Conservation (phyloP, 2,113 vertebrate genomes). For the Marmota monax region DNA sequence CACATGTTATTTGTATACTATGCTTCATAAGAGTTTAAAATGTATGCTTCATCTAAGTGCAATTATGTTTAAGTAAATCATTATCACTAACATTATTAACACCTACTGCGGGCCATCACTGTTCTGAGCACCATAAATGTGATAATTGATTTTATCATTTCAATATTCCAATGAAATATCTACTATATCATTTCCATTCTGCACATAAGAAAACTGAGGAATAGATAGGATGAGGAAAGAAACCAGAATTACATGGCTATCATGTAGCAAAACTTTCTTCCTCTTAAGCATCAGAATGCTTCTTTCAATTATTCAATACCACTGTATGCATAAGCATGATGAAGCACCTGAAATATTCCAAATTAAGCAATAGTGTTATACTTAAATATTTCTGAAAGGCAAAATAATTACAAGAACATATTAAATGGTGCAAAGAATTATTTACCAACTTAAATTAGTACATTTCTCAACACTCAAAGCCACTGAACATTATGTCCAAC, state of each 20-base stretch:
- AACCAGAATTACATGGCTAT: not conserved
- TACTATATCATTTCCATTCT: not conserved
- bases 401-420: constrained; percentile 24
- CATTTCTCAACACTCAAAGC: not conserved
- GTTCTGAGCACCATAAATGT: not conserved
- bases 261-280: not conserved
- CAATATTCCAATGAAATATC: not conserved
- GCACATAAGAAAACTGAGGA: not conserved
- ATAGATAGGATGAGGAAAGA: not conserved
- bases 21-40: not conserved
- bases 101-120: not conserved
- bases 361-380: not conserved
- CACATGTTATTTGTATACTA: not conserved
- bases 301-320: not conserved
- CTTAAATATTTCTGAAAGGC: not conserved
- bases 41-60: not conserved
- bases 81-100: not conserved
- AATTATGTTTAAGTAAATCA: not conserved
- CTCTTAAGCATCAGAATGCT: not conserved
- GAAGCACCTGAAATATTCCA: not conserved
- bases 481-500: not conserved
- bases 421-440: not conserved
- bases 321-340: not conserved
- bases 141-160: not conserved
- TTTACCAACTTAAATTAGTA: not conserved